Evolutionary conservation across 2,113 vertebrate genomes (phyloP), one percentile per base, ranked within the genome.

Genomic region (Microtus oregoni): DNA sequence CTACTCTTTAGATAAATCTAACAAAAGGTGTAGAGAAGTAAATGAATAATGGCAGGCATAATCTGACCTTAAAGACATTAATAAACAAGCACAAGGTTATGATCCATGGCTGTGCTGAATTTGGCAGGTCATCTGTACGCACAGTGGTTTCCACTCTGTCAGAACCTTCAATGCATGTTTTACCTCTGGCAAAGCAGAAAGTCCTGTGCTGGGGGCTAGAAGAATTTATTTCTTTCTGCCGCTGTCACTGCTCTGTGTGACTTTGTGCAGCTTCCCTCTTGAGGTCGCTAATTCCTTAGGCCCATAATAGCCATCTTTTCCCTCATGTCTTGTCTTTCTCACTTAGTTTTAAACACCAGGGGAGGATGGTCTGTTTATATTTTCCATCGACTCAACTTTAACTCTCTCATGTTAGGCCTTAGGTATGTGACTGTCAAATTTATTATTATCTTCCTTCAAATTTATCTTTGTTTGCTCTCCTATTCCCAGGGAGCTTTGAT

Each of bases 11-110:
- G n/a, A 55, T n/a, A 86, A 35, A 63, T 38, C 20, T 44, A 82
- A 61, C 50, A 82, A 97, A 70, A 38, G 78, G 63, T 67, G 38
- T 44, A 73, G 28, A 58, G 44, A 89, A 91, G 81, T 38, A 75
- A 86, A 85, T 78, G 58, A 32, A 47, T 19, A 92, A 65, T 19
- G 35, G 58, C n/a, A 81, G 50, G 47, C 32, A 28, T 20, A 58
- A 70, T 65, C 50, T 81, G 77, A 76, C 61, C 61, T 61, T 55
- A 28, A 87, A 26, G 58, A 38, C 20, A 28, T 47, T 81, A 24
- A 58, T 12, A 24, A 91, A 67, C 24, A 35, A 58, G 24, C 63
- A 83, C 7, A 0, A 13, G 22, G 55, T 6, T 73, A 72, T 67
- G 77, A 73, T 24, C 2, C 11, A 14, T 1, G 8, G n/a, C 26